A percentile compares a stretch with the other conserved stretches of the same genome.
phyloP scores from a whole-genome alignment of 2,797 vertebrate genomes.

The Typhlichthys eigenmanni region DNA sequence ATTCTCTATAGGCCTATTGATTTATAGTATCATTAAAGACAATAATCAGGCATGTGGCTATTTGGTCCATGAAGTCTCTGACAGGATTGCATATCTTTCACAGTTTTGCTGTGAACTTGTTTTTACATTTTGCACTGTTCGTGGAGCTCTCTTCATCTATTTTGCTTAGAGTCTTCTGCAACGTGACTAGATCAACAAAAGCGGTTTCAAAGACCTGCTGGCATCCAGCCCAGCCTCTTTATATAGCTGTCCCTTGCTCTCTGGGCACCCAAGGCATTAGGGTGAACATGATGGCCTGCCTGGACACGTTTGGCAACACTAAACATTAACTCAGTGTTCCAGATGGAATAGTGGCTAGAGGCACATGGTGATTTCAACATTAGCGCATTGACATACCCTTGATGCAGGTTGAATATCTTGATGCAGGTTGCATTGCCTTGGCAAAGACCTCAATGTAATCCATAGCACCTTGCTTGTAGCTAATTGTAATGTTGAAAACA shows the following conservation, averaged over 20 bases:
- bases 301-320: conserved; percentile 12
- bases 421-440: not conserved
- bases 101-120: not conserved
- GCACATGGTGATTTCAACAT: not conserved
- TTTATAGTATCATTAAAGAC: not conserved
- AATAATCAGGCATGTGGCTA: not conserved
- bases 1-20: too few relatives aligned
- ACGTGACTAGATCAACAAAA: conserved; percentile 19
- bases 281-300: conserved; percentile 22
- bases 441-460: not conserved
- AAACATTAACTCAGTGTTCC: conserved; percentile 17
- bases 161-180: not conserved
- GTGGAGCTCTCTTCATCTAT: not conserved
- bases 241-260: not conserved
- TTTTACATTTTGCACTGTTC: not conserved
- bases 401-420: not conserved
- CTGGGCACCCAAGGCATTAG: conserved; percentile 15
- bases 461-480: not conserved
- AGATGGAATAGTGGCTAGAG: conserved; percentile 3
- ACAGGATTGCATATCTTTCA: not conserved
- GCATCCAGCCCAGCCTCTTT: conserved; percentile 12
- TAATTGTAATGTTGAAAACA: not conserved
- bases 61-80: not conserved
- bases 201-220: conserved; percentile 16
- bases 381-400: not conserved